Conservation (phyloP, 1,140 invertebrate genomes). For the Calephelis virginiensis region DNA sequence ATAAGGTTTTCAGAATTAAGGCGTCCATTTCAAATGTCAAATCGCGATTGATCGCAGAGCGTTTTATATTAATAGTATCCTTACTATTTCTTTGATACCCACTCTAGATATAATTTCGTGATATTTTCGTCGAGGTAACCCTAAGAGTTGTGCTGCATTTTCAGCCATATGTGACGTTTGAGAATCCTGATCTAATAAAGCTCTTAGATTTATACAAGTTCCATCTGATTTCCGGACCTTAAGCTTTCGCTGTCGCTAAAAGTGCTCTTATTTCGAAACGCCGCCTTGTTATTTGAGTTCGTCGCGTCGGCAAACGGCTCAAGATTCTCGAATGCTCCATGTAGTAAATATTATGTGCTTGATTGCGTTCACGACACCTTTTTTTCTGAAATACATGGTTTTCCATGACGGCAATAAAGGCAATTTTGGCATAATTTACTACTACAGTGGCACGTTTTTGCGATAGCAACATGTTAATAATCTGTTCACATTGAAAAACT, state of each 20-base stretch:
- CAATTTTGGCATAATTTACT: neutral
- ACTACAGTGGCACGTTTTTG: neutral
- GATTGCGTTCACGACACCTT: neutral
- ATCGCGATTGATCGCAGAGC: too few relatives aligned
- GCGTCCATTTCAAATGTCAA: too few relatives aligned
- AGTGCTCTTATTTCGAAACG: too few relatives aligned
- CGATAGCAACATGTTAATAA: neutral
- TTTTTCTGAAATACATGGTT: constrained; percentile 2
- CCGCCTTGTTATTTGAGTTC: too few relatives aligned
- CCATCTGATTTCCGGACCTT: neutral
- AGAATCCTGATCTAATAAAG: neutral
- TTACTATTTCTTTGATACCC: too few relatives aligned
- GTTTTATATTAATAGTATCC: too few relatives aligned
- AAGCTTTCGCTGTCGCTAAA: neutral
- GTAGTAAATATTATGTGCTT: neutral
- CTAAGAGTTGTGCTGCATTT: too few relatives aligned
- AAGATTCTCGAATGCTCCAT: neutral
- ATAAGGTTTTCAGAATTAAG: too few relatives aligned
- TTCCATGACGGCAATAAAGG: neutral
- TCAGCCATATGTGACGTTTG: too few relatives aligned
- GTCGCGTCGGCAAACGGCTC: too few relatives aligned
- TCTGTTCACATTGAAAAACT: neutral
- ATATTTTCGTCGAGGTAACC: too few relatives aligned
- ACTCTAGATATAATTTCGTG: too few relatives aligned
- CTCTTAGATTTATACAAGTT: neutral